Conservation (phyloP, 1,140 invertebrate genomes). For the Cyrtorhinus lividipennis region DNA sequence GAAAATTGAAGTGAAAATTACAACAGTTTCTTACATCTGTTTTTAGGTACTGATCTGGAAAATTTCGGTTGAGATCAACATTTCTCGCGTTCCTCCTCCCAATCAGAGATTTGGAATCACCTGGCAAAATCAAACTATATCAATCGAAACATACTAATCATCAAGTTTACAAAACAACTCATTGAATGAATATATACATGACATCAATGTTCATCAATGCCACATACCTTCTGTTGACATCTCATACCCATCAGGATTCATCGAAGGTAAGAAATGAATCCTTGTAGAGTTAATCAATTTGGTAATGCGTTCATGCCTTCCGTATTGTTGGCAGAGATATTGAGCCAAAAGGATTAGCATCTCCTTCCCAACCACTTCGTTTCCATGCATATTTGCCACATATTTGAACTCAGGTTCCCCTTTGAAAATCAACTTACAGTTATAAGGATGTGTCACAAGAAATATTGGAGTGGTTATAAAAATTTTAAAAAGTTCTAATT, state of each 20-base stretch:
- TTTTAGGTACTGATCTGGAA: conserved; percentile 70
- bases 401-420: conserved; percentile 85
- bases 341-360: conserved; percentile 66
- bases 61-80: conserved; percentile 91
- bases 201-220: too few species aligned
- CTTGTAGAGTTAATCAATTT: conserved; percentile 61
- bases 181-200: too few species aligned
- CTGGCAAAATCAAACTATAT: background rate
- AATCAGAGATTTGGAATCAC: conserved; percentile 21
- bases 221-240: conserved; percentile 42
- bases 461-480: conserved; percentile 1
- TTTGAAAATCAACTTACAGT: too few species aligned
- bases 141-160: too few species aligned
- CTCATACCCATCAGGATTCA: conserved; percentile 98
- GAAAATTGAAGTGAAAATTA: too few species aligned
- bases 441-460: background rate
- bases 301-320: conserved; percentile 52
- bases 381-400: conserved; percentile 92
- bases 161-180: too few species aligned
- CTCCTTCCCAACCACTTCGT: conserved; percentile 87
- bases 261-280: conserved; percentile 85
- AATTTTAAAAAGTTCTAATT: too few species aligned
- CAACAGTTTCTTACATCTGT: conserved; percentile 31
- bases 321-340: conserved; percentile 79
- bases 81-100: conserved; percentile 70